These are phyloP conservation scores for Sterrhoptilus dennistouni DNA, from an alignment of 2,113 vertebrate species.

Conservation along the genomic window DNA sequence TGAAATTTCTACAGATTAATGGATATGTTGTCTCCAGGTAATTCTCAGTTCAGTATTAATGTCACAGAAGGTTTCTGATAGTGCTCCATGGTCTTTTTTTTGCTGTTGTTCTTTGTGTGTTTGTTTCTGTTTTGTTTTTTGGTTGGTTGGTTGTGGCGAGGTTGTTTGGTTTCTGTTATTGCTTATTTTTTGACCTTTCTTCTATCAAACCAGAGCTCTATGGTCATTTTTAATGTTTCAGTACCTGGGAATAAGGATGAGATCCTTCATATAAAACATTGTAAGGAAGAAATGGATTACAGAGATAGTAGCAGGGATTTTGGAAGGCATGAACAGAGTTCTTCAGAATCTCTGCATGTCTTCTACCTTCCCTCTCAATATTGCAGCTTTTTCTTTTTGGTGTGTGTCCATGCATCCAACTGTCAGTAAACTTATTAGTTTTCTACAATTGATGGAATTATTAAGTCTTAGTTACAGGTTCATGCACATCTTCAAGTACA, in stretches of 20 bases:
- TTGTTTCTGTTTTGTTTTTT: not conserved
- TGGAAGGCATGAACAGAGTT: not conserved
- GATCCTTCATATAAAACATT: not conserved
- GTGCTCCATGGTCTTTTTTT: not conserved
- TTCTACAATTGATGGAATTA: not conserved
- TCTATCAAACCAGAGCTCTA: not conserved
- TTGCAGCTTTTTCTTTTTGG: not conserved
- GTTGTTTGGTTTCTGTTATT: not conserved
- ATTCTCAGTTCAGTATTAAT: not conserved
- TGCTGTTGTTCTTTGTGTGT: too few species aligned
- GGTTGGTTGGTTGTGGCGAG: rapidly evolving
- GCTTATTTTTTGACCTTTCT: not conserved
- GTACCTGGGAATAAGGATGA: not conserved
- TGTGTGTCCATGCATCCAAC: not conserved
- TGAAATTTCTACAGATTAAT: slow-evolving; percentile 96
- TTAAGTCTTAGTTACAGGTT: not conserved
- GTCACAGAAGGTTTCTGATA: not conserved
- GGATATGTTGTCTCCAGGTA: slow-evolving; percentile 92
- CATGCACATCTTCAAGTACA: not conserved
- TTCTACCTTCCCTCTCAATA: not conserved
- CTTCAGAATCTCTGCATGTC: not conserved
- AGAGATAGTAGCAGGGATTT: not conserved
- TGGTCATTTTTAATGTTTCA: not conserved
- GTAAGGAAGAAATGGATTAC: not conserved
- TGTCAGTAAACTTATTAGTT: not conserved